phyloP scores from a whole-genome alignment of 2,113 vertebrate genomes.

The Cricetomys ansorgei region DNA sequence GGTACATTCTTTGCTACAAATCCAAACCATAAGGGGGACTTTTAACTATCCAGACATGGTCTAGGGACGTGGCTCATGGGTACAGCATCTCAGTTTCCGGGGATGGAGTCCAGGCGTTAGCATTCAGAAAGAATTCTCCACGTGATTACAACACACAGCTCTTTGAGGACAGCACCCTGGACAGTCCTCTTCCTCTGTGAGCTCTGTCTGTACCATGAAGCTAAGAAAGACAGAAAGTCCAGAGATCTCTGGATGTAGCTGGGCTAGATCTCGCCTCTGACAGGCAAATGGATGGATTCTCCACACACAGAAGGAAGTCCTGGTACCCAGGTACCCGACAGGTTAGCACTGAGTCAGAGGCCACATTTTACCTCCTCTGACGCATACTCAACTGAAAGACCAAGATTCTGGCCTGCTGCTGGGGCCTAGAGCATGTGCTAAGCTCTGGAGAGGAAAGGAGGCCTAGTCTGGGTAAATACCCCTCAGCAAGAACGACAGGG shows the following conservation, averaged over 20 bases:
- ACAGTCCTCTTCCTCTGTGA: neutral
- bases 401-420: neutral
- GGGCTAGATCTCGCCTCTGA: neutral
- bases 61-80: neutral
- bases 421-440: neutral
- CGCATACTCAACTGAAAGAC: neutral
- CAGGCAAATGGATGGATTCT: constrained; percentile 19
- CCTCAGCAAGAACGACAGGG: neutral
- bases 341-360: neutral
- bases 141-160: neutral
- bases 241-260: neutral
- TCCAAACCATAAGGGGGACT: neutral
- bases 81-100: neutral
- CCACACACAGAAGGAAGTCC: constrained; percentile 12
- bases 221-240: constrained; percentile 32
- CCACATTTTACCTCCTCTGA: neutral
- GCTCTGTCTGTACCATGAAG: neutral
- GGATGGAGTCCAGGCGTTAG: neutral
- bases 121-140: neutral
- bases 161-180: neutral
- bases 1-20: neutral
- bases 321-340: neutral
- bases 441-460: neutral
- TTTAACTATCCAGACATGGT: constrained; percentile 8
- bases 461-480: neutral